These are phyloP conservation scores for Ophion ventricosus DNA, from an alignment of 2,888 invertebrate genomes.

Conservation along the genomic window DNA sequence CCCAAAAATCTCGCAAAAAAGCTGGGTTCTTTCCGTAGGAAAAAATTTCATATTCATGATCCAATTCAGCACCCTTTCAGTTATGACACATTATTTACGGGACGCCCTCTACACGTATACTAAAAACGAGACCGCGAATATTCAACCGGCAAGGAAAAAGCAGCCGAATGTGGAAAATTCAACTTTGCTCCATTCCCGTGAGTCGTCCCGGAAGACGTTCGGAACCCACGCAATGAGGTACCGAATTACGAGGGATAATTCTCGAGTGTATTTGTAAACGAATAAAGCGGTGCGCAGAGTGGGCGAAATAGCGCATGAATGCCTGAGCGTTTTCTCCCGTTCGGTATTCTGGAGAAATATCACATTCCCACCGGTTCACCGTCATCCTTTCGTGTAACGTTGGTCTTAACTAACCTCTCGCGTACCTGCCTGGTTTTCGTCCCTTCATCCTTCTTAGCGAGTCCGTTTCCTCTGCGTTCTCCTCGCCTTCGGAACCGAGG, in stretches of 20 bases:
- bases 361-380: neutral
- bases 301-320: constrained; percentile 21
- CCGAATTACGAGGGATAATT: constrained; percentile 56
- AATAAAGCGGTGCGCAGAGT: constrained; percentile 53
- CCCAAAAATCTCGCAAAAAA: too few relatives aligned
- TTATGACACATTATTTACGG: neutral
- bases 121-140: neutral
- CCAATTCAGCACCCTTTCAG: neutral
- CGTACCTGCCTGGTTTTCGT: neutral
- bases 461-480: neutral
- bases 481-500: constrained; percentile 33
- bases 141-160: neutral
- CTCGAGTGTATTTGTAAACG: constrained; percentile 59
- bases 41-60: neutral
- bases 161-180: constrained; percentile 1
- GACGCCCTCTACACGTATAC: neutral
- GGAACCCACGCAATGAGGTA: constrained; percentile 1
- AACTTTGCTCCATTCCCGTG: neutral
- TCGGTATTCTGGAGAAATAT: neutral
- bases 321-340: constrained; percentile 7
- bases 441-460: neutral
- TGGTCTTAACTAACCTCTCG: neutral
- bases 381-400: neutral
- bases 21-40: neutral
- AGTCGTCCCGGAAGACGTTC: constrained; percentile 12